These are phyloP conservation scores for Drosophila tani DNA, from an alignment of 1,140 invertebrate species.

Conservation along the genomic window DNA sequence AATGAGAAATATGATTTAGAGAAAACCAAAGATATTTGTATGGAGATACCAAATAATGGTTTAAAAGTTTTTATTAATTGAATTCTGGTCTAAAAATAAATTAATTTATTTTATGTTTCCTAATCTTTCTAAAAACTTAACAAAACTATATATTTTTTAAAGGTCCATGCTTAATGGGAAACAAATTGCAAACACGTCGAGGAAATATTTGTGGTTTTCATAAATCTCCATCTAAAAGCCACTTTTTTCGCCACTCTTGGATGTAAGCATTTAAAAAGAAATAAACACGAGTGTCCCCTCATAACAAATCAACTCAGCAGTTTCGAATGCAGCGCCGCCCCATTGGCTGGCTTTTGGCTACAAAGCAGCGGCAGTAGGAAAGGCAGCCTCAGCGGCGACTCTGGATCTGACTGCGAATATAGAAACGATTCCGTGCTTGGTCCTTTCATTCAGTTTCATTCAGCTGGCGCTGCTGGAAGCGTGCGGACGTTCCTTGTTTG, in stretches of 20 bases:
- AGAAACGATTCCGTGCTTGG: constrained; percentile 45
- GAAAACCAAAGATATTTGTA: too few relatives aligned
- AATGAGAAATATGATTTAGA: too few relatives aligned
- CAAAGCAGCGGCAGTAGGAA: constrained; percentile 45
- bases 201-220: neutral
- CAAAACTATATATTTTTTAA: too few relatives aligned
- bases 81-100: too few relatives aligned
- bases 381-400: constrained; percentile 64
- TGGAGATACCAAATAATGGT: too few relatives aligned
- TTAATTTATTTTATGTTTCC: too few relatives aligned
- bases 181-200: neutral
- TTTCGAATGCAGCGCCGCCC: constrained; percentile 31
- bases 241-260: neutral
- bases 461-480: constrained; percentile 69
- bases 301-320: constrained; percentile 26
- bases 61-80: too few relatives aligned
- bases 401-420: constrained; percentile 41
- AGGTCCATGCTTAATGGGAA: too few relatives aligned
- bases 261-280: constrained; percentile 28
- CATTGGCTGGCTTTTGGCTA: constrained; percentile 48
- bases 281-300: constrained; percentile 16
- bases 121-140: too few relatives aligned
- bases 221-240: constrained; percentile 13
- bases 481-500: constrained; percentile 74
- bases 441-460: constrained; percentile 77